Evolutionary conservation across 2,888 invertebrate species (phyloP).

Genomic region (Pseudolycoriella hygida): DNA sequence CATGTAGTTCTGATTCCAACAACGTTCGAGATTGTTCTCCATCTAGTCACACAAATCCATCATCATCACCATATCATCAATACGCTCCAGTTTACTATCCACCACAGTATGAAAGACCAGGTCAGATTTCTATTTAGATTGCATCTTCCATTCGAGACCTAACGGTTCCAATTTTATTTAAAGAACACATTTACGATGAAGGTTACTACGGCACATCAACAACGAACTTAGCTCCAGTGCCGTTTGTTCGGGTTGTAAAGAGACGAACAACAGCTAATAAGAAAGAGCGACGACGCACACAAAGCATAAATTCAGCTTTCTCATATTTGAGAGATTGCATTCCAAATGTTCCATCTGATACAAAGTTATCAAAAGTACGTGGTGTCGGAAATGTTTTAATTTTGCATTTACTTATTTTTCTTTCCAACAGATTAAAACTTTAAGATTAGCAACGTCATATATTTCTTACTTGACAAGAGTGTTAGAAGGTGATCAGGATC

Average conservation of each 20-base stretch:
- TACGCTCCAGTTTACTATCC: constrained; percentile 11
- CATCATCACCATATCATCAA: constrained; percentile 10
- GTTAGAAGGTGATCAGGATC: constrained; percentile 68
- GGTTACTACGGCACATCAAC: not conserved
- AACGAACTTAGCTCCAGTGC: constrained; percentile 12
- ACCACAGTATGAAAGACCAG: constrained; percentile 8
- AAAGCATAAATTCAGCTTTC: constrained; percentile 90
- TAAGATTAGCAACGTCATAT: constrained; percentile 81
- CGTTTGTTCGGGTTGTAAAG: constrained; percentile 46
- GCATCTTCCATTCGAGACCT: too few relatives aligned
- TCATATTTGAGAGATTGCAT: constrained; percentile 84
- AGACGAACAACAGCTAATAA: constrained; percentile 81
- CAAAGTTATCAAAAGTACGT: constrained; percentile 81
- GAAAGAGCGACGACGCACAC: constrained; percentile 80
- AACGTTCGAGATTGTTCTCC: constrained; percentile 10
- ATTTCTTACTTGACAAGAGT: constrained; percentile 85
- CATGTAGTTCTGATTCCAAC: constrained; percentile 9
- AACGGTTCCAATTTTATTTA: too few relatives aligned
- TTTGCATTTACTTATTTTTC: constrained; percentile 4
- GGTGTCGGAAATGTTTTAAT: constrained; percentile 10
- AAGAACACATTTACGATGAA: constrained; percentile 1
- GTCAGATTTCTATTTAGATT: constrained; percentile 5
- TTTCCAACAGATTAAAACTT: constrained; percentile 69
- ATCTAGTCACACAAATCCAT: constrained; percentile 8
- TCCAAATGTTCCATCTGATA: constrained; percentile 90